These are phyloP conservation scores for Cacoxenus indagator DNA, from an alignment of 2,888 invertebrate genomes.

Conservation along the genomic window DNA sequence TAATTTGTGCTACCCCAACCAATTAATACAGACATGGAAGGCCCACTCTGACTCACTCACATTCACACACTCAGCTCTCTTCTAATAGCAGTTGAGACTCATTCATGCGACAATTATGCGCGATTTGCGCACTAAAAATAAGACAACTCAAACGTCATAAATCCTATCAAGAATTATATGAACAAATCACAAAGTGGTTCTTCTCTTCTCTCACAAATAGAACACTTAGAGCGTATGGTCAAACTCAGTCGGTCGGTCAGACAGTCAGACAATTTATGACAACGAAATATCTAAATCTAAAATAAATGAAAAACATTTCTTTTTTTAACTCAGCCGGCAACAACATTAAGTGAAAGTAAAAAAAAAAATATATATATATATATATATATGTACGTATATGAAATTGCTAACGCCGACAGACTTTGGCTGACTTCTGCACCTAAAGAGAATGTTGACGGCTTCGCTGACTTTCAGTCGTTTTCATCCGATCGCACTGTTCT, in stretches of 20 bases:
- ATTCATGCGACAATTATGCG: neutral
- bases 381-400: no score
- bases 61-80: neutral
- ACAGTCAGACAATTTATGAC: neutral
- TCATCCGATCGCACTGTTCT: no score
- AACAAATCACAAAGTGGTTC: conserved; percentile 15
- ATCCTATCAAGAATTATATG: neutral
- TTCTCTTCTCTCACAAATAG: neutral
- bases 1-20: no score
- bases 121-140: neutral
- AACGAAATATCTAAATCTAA: no score
- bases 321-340: no score
- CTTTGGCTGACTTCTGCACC: no score
- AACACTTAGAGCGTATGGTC: neutral
- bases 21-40: neutral
- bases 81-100: neutral
- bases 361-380: no score
- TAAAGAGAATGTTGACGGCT: no score
- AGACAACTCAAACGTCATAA: neutral
- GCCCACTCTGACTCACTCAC: neutral
- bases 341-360: no score
- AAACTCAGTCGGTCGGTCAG: neutral
- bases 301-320: no score
- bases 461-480: no score
- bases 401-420: no score